Conservation (phyloP, 2,888 invertebrate species). For the Melieria picta region DNA sequence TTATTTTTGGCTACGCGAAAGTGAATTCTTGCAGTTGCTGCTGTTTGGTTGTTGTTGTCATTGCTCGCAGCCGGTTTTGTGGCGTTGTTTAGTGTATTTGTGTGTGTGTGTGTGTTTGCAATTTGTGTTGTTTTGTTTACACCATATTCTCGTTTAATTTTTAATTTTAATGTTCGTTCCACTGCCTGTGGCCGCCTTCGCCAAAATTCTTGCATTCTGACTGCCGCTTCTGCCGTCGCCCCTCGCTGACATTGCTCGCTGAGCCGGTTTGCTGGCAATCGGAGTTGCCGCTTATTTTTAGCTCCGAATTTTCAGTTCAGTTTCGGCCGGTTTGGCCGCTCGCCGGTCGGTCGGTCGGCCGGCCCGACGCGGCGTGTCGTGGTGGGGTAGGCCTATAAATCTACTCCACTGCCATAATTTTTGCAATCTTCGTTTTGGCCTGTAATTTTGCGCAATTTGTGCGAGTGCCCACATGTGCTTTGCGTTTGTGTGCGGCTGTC, state of each 20-base stretch:
- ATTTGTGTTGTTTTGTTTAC: background rate
- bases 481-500: slow-evolving; percentile 27
- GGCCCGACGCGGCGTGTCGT: slow-evolving; percentile 12
- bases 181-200: too few relatives aligned
- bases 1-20: slow-evolving; percentile 51
- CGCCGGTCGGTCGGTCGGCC: slow-evolving; percentile 24
- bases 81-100: background rate
- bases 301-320: slow-evolving; percentile 48
- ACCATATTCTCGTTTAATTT: too few relatives aligned
- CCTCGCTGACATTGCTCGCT: background rate
- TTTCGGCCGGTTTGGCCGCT: slow-evolving; percentile 46
- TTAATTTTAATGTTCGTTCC: too few relatives aligned
- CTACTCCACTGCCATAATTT: slow-evolving; percentile 53
- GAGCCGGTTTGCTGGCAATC: slow-evolving; percentile 23
- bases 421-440: slow-evolving; percentile 47
- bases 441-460: slow-evolving; percentile 32
- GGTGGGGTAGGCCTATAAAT: slow-evolving; percentile 50
- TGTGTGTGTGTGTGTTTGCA: too few relatives aligned
- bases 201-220: background rate
- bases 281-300: slow-evolving; percentile 44
- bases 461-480: slow-evolving; percentile 16
- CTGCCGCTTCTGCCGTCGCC: background rate
- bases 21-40: background rate
- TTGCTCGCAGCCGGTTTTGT: slow-evolving; percentile 25
- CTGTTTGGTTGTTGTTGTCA: slow-evolving; percentile 42